phyloP scores from a whole-genome alignment of 1,140 invertebrate genomes.

The Eulimnadia texana region DNA sequence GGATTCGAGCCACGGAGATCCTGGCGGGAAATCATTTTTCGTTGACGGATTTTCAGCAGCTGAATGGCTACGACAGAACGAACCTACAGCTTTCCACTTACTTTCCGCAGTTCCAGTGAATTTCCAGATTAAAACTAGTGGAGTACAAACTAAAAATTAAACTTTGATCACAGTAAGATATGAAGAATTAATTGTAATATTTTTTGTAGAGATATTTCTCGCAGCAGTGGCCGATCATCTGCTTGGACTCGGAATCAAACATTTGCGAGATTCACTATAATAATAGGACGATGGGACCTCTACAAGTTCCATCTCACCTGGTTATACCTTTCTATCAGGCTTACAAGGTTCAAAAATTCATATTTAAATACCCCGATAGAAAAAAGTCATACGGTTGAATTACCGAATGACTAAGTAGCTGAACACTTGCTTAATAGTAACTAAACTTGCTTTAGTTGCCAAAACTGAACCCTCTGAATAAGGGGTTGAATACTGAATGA shows the following conservation, averaged over 20 bases:
- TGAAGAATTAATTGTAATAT: not conserved
- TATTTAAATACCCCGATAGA: not conserved
- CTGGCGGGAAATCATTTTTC: slow-evolving; percentile 28
- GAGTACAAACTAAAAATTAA: slow-evolving; percentile 17
- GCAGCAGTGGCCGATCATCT: slow-evolving; percentile 26
- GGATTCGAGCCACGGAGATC: slow-evolving; percentile 20
- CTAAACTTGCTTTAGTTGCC: no score
- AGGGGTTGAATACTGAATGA: no score
- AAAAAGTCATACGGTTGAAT: no score
- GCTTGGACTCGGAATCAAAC: slow-evolving; percentile 24
- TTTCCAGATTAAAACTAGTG: slow-evolving; percentile 23
- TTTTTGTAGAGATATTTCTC: slow-evolving; percentile 25
- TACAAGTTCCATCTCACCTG: slow-evolving; percentile 27
- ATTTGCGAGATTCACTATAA: slow-evolving; percentile 30
- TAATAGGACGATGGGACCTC: slow-evolving; percentile 29
- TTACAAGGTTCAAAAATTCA: slow-evolving; percentile 23
- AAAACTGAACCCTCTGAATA: no score
- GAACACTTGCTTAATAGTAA: no score
- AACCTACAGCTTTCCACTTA: slow-evolving; percentile 28
- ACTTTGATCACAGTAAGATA: not conserved
- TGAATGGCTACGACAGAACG: slow-evolving; percentile 27
- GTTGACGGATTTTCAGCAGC: slow-evolving; percentile 29
- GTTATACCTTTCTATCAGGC: slow-evolving; percentile 30
- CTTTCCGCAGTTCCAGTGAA: slow-evolving; percentile 27
- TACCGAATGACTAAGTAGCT: no score